A percentile compares a stretch with the other conserved stretches of the same genome.
phyloP scores from a whole-genome alignment of 2,888 invertebrate species.

The Calameuta pallipes region DNA sequence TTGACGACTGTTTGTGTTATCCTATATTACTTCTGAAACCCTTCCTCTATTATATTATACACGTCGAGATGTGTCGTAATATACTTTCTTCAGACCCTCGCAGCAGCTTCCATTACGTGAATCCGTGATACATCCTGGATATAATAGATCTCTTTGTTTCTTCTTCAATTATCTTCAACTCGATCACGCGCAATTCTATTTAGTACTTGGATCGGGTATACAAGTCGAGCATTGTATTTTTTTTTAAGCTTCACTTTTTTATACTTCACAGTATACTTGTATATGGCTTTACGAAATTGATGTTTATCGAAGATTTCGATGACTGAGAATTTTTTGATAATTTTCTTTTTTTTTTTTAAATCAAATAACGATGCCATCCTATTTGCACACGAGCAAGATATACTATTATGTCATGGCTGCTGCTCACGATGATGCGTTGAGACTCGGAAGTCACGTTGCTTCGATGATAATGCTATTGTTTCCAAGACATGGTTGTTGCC shows the following conservation, averaged over 20 bases:
- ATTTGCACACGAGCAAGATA: not conserved
- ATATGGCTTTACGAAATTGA: not conserved
- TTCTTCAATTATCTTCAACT: not conserved
- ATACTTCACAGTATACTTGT: not conserved
- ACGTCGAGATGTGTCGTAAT: not conserved
- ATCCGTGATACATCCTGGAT: not conserved
- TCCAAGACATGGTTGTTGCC: slow-evolving; percentile 55
- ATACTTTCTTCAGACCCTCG: slow-evolving; percentile 4
- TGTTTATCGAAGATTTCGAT: not conserved
- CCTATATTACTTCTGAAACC: not conserved
- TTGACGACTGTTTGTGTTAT: slow-evolving; percentile 11
- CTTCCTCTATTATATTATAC: not conserved
- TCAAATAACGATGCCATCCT: not conserved
- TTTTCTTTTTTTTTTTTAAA: not conserved
- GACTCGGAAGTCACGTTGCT: slow-evolving; percentile 29
- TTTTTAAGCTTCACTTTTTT: not conserved
- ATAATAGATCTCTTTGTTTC: slow-evolving; percentile 7
- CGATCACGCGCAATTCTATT: not conserved
- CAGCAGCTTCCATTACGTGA: slow-evolving; percentile 15
- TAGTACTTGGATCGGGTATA: not conserved
- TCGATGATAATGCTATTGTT: slow-evolving; percentile 47
- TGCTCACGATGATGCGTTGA: slow-evolving; percentile 34
- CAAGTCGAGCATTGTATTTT: not conserved
- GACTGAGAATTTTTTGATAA: not conserved
- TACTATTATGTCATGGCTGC: slow-evolving; percentile 19